Conservation (phyloP, 2,888 invertebrate species). For the Netelia fuscicornis region DNA sequence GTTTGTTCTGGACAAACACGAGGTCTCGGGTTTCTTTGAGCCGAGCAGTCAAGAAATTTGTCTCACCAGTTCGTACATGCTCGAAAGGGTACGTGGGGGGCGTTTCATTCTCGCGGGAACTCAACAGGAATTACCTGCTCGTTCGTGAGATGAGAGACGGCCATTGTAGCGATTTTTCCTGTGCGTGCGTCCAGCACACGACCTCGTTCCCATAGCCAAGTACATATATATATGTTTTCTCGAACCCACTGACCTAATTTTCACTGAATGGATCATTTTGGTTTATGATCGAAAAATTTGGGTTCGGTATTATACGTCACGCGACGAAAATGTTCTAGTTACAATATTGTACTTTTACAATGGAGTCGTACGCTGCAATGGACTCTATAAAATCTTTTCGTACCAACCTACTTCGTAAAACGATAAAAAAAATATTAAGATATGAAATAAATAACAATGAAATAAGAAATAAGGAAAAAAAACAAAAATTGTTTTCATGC, state of each 20-base stretch:
- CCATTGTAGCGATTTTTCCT: constrained; percentile 72
- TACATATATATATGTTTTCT: constrained; percentile 26
- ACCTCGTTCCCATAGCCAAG: constrained; percentile 76
- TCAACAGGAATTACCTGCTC: constrained; percentile 53
- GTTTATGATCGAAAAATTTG: constrained; percentile 72
- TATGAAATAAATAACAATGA: background rate
- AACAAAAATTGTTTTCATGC: too few species aligned
- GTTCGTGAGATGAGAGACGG: constrained; percentile 12
- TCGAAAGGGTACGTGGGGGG: constrained; percentile 51
- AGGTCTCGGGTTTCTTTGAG: constrained; percentile 44
- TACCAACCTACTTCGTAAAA: background rate
- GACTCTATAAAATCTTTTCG: background rate
- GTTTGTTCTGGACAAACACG: constrained; percentile 41
- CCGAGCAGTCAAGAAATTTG: constrained; percentile 49
- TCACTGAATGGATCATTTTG: constrained; percentile 64
- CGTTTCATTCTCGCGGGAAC: constrained; percentile 50
- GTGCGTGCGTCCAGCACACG: constrained; percentile 80
- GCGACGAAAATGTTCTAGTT: constrained; percentile 65
- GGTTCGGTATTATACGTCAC: constrained; percentile 10
- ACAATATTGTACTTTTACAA: constrained; percentile 35
- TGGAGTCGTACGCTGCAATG: background rate
- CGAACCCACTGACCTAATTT: constrained; percentile 77
- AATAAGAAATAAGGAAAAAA: background rate
- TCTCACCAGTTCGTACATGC: constrained; percentile 30
- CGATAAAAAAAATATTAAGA: background rate